These are phyloP conservation scores for Neostethus bicornis DNA, from an alignment of 2,797 vertebrate genomes.

Conservation along the genomic window DNA sequence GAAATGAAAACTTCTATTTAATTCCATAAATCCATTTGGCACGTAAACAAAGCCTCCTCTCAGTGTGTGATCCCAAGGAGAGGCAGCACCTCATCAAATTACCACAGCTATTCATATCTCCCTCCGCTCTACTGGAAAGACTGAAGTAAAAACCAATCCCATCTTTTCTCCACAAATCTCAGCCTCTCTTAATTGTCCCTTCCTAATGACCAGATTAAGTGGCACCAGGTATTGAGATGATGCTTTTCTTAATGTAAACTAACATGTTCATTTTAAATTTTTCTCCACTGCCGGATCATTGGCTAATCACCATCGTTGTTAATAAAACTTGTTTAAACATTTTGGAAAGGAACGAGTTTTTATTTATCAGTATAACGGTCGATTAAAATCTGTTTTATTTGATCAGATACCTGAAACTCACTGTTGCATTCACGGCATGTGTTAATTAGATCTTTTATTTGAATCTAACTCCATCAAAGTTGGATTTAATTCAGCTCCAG, in stretches of 20 bases:
- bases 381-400: conserved; percentile 21
- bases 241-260: conserved; percentile 25
- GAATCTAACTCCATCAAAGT: conserved; percentile 15
- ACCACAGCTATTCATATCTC: conserved; percentile 76
- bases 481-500: conserved; percentile 16
- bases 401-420: background rate
- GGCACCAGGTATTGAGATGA: conserved; percentile 45
- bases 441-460: conserved; percentile 10
- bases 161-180: conserved; percentile 71
- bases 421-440: background rate
- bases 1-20: conserved; percentile 78
- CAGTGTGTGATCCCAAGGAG: conserved; percentile 72
- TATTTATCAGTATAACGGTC: conserved; percentile 25
- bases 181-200: conserved; percentile 68
- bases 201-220: conserved; percentile 64
- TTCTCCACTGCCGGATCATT: background rate
- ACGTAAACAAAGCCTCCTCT: conserved; percentile 78
- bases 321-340: conserved; percentile 11
- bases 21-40: conserved; percentile 81
- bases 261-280: too few relatives aligned
- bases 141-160: conserved; percentile 74
- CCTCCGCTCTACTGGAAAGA: conserved; percentile 69
- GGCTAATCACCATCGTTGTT: background rate
- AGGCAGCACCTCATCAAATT: conserved; percentile 76
- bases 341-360: conserved; percentile 39